Percentiles rank a stretch among this genome's conserved stretches.
Conservation (phyloP, 2,113 vertebrate genomes). For the Spizaetus ornatus region DNA sequence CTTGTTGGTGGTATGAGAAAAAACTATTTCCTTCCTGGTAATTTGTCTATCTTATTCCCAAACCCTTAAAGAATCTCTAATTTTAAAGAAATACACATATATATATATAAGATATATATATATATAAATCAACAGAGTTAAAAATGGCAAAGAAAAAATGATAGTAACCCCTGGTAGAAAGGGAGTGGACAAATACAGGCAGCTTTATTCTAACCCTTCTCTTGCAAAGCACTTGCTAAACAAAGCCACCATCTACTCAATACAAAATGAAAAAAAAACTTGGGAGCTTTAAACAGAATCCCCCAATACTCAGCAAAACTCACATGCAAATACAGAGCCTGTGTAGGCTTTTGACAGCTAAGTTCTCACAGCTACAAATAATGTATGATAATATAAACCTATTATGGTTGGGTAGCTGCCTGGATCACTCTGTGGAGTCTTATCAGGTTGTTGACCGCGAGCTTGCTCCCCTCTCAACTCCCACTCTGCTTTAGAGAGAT, state of each 20-base stretch:
- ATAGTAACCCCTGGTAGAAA: neutral
- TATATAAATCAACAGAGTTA: neutral
- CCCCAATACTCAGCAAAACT: conserved; percentile 1
- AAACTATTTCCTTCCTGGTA: neutral
- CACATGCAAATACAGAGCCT: conserved; percentile 5
- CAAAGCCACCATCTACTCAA: neutral
- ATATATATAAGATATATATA: too few relatives aligned
- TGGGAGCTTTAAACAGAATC: conserved; percentile 11
- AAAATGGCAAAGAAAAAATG: neutral
- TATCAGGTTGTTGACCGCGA: conserved; percentile 17
- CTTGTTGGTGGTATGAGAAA: neutral
- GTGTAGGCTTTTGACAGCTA: conserved; percentile 10
- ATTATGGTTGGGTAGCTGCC: neutral
- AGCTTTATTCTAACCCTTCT: neutral
- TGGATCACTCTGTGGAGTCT: neutral
- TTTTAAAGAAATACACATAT: neutral
- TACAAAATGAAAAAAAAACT: neutral
- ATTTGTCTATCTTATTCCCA: neutral
- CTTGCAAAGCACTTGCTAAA: conserved; percentile 23
- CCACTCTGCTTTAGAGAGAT: neutral
- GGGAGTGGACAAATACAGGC: neutral
- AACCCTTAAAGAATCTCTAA: neutral
- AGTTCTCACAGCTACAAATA: conserved; percentile 38
- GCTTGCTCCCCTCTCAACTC: neutral
- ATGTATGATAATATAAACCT: conserved; percentile 43